Evolutionary conservation across 2,113 vertebrate species (phyloP).

Genomic region (Ciconia boyciana): DNA sequence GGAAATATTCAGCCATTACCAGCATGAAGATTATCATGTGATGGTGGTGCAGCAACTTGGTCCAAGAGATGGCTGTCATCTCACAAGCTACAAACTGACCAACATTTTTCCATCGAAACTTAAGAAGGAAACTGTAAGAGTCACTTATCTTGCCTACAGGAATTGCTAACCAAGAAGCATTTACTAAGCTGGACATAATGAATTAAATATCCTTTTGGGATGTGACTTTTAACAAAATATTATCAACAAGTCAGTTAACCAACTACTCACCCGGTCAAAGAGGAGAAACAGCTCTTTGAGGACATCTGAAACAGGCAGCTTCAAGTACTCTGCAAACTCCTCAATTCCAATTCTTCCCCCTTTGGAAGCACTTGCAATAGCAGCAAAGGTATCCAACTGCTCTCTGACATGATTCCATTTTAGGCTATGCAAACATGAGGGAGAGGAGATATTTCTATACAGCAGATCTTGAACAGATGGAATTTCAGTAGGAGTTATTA

Average conservation of each 20-base stretch:
- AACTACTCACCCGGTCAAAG: constrained; percentile 89
- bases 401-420: constrained; percentile 91
- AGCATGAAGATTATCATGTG: not conserved
- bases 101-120: not conserved
- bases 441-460: constrained; percentile 13
- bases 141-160: not conserved
- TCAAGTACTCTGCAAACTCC: constrained; percentile 89
- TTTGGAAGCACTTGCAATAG: constrained; percentile 85
- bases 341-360: constrained; percentile 91
- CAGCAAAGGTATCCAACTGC: constrained; percentile 87
- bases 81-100: not conserved
- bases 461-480: not conserved
- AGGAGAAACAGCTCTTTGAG: constrained; percentile 89
- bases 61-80: not conserved
- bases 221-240: not conserved
- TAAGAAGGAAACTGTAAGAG: not conserved
- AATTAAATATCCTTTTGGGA: not conserved
- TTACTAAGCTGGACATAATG: not conserved
- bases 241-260: not conserved
- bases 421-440: constrained; percentile 73
- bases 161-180: not conserved
- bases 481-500: constrained; percentile 11
- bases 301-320: constrained; percentile 84
- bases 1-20: not conserved
- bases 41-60: not conserved